Base-by-base conservation (phyloP, 2,888 invertebrate genomes). In the Lasioglossum malachurum region DNA sequence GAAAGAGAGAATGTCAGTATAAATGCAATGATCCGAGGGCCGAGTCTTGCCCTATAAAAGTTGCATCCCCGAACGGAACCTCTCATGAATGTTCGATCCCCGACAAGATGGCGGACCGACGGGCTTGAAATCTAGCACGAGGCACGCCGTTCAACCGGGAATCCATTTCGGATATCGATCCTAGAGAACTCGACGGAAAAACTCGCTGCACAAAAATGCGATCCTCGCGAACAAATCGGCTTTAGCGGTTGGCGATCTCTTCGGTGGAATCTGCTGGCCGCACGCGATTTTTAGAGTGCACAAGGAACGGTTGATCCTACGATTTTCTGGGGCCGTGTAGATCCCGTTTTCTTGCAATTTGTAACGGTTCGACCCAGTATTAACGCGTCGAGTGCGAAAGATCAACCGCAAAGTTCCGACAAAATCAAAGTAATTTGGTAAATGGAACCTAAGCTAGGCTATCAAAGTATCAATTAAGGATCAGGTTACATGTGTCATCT, bases 81-180 rank as follows among this genome's bases (percentile, higher is more conserved):
- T 84, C 88, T 92, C 89, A 87, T 92, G 90, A 92, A 92, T 93
- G 88, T 91, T 93, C 89, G 87, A 92, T 90, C 82, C 72, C 19
- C 64, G 46, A 71, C 77, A 83, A 84, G 81, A 90, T 83, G 77
- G 83, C 84, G 75, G 73, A 78, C 69, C 78, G 35, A 74, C 69
- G 78, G 46, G 53, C 53, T 53, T 67, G 80, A 72, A 78, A 82
- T 83, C 81, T 83, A 69, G 75, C 71, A 73, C 76, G 80, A 57
- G 78, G 73, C 73, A 57, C 69, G 31, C 74, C 67, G 64, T 35
- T 69, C 69, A 71, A 27, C 31, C 44, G 44, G 81, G 81, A 81
- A 84, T 84, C 82, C 78, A 69, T 86, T 80, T 75, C 44, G 57
- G 69, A 23, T 44, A 27, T 64, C 74, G 75, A 60, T 31, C 60